These are phyloP conservation scores for Sebastes cheni DNA, from an alignment of 2,797 vertebrate species.

Conservation along the genomic window DNA sequence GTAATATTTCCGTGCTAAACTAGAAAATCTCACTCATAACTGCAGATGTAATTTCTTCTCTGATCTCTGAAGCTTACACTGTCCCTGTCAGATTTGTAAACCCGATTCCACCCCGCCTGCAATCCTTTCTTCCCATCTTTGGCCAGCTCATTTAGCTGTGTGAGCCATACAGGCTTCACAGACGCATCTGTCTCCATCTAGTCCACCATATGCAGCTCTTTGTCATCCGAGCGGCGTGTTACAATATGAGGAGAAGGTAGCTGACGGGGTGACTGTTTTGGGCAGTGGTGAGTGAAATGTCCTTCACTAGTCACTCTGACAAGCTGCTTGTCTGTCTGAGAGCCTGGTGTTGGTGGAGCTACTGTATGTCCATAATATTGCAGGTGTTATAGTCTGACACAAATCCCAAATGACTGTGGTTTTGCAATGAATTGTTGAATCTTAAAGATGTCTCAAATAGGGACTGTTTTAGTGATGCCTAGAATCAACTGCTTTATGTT, in stretches of 20 bases:
- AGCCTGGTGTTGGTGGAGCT: background rate
- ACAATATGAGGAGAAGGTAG: constrained; percentile 25
- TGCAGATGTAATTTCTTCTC: constrained; percentile 14
- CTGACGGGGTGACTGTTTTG: constrained; percentile 35
- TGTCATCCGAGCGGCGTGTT: constrained; percentile 37
- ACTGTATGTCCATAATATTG: background rate
- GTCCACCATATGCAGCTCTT: constrained; percentile 55
- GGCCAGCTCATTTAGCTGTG: constrained; percentile 52
- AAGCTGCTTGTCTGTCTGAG: constrained; percentile 35
- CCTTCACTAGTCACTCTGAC: constrained; percentile 41
- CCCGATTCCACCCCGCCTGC: background rate
- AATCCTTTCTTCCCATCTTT: constrained; percentile 17
- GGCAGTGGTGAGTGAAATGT: constrained; percentile 51
- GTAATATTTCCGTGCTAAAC: background rate
- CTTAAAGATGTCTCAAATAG: background rate
- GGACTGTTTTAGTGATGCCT: background rate
- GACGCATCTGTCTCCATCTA: constrained; percentile 61
- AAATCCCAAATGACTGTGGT: background rate
- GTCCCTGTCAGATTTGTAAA: constrained; percentile 33
- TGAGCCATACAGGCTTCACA: constrained; percentile 36
- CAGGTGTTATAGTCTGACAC: background rate
- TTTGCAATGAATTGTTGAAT: background rate
- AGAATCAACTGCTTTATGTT: background rate
- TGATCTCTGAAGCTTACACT: constrained; percentile 12
- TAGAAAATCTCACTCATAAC: constrained; percentile 2